A percentile compares a stretch with the other conserved stretches of the same genome.
Evolutionary conservation across 2,113 vertebrate genomes (phyloP).

Genomic region (Murina feae): DNA sequence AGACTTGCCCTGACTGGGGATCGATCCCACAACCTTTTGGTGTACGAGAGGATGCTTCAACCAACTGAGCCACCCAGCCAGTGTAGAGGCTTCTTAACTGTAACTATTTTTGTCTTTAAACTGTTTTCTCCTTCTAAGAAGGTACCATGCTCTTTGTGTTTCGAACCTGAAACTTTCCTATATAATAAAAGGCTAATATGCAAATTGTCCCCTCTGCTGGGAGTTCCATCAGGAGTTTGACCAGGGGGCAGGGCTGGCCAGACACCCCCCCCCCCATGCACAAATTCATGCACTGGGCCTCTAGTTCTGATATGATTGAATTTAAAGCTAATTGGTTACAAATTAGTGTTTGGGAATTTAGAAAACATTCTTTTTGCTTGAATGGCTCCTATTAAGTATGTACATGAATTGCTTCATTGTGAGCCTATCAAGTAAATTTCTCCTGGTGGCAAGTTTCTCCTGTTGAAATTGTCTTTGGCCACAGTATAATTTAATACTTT

Average conservation of each 20-base stretch:
- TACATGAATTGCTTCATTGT: not conserved
- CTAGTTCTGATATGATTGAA: not conserved
- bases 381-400: not conserved
- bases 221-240: no score
- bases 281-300: no score
- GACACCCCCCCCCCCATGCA: no score
- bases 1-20: no score
- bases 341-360: not conserved
- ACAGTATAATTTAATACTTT: not conserved
- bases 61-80: not conserved
- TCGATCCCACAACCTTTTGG: not conserved
- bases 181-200: no score
- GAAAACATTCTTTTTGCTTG: constrained; percentile 9
- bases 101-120: not conserved
- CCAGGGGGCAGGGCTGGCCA: no score
- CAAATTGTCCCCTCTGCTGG: no score
- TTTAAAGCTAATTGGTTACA: not conserved
- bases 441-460: constrained; percentile 14
- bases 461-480: not conserved
- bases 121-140: not conserved
- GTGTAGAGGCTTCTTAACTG: not conserved
- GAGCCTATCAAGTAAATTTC: not conserved
- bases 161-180: not conserved
- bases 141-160: not conserved
- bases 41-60: not conserved